Evolutionary conservation across 2,113 vertebrate species (phyloP).

Genomic region (Carassius gibelio): DNA sequence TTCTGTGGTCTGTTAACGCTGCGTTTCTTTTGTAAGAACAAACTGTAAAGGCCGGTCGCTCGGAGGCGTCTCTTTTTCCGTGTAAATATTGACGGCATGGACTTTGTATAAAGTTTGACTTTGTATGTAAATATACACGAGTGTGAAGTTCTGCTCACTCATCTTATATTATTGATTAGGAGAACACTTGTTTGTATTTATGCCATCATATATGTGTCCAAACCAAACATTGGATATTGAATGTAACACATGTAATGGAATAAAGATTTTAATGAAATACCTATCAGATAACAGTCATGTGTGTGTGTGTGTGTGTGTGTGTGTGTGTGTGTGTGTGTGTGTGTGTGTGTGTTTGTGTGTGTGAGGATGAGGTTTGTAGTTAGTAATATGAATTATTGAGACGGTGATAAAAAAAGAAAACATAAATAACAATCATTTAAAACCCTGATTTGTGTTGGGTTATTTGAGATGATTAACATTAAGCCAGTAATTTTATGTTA

Average conservation of each 20-base stretch:
- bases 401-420: too few relatives aligned
- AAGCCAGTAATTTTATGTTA: too few relatives aligned
- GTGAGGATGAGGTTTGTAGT: not conserved
- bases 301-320: not conserved
- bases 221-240: constrained; percentile 85
- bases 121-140: constrained; percentile 82
- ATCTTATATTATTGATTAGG: constrained; percentile 75
- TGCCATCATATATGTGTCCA: constrained; percentile 80
- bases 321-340: too few relatives aligned
- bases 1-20: constrained; percentile 11
- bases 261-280: constrained; percentile 89
- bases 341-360: too few relatives aligned
- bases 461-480: too few relatives aligned
- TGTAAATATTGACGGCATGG: constrained; percentile 85
- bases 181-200: constrained; percentile 84
- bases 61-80: constrained; percentile 52
- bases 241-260: constrained; percentile 88
- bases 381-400: not conserved
- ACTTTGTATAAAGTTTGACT: constrained; percentile 83
- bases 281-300: constrained; percentile 72
- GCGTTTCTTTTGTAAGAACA: constrained; percentile 24
- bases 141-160: constrained; percentile 74
- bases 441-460: not conserved
- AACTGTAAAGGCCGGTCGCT: constrained; percentile 28
- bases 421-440: not conserved